Evolutionary conservation across 2,888 invertebrate species (phyloP).

Genomic region (Agriopis leucophaearia): DNA sequence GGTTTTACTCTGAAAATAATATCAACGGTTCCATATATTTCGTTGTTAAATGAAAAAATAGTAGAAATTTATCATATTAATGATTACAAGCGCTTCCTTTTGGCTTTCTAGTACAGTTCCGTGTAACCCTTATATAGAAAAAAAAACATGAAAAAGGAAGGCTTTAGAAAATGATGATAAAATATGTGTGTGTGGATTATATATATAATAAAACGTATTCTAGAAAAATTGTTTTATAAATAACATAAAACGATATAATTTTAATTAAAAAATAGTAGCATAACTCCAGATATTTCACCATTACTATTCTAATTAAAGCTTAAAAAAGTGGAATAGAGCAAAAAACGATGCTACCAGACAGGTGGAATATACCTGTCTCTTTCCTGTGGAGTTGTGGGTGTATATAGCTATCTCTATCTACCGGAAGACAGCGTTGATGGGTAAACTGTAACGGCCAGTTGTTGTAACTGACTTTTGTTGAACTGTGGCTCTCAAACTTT

Average conservation of each 20-base stretch:
- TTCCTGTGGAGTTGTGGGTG: constrained; percentile 39
- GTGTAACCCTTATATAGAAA: no score
- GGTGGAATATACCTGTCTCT: constrained; percentile 68
- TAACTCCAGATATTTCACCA: constrained; percentile 70
- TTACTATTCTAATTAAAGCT: constrained; percentile 63
- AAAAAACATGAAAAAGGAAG: no score
- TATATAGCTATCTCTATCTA: constrained; percentile 62
- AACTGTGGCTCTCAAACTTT: constrained; percentile 64
- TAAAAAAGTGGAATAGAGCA: constrained; percentile 60
- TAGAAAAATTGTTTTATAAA: neutral
- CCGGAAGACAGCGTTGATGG: constrained; percentile 74
- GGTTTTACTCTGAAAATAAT: no score
- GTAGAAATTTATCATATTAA: no score
- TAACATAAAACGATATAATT: constrained; percentile 3
- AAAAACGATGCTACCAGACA: constrained; percentile 66
- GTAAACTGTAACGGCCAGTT: constrained; percentile 81
- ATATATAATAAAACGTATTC: no score
- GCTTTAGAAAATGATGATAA: no score
- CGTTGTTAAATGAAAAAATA: no score
- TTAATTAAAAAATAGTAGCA: constrained; percentile 25
- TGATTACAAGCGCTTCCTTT: no score
- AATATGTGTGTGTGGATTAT: no score
- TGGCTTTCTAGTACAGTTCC: no score
- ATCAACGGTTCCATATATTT: no score
- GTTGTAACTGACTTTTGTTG: constrained; percentile 82